Conservation (phyloP, 2,797 vertebrate genomes). For the Hemitrygon akajei region DNA sequence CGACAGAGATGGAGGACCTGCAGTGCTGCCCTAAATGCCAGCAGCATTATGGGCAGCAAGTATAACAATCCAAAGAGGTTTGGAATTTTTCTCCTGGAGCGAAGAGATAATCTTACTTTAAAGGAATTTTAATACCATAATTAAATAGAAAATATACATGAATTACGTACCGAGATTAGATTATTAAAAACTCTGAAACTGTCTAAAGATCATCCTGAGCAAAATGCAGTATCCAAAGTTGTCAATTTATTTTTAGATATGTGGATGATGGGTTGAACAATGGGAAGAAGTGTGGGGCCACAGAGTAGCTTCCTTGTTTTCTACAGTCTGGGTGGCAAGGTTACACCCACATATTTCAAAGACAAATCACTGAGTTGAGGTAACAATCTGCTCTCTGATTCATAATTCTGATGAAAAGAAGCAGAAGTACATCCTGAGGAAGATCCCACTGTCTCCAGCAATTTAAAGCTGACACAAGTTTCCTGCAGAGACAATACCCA, state of each 20-base stretch:
- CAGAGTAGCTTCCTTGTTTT: slow-evolving; percentile 60
- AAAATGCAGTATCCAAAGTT: background rate
- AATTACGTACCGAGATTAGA: background rate
- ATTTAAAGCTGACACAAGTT: background rate
- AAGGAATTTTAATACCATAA: background rate
- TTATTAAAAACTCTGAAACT: background rate
- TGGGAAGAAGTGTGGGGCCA: background rate
- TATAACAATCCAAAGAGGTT: background rate
- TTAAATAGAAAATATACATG: background rate
- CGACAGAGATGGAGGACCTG: no score
- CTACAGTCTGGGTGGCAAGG: slow-evolving; percentile 70
- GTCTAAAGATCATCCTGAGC: background rate
- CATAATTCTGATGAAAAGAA: background rate
- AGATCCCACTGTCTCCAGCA: slow-evolving; percentile 6
- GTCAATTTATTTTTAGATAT: background rate
- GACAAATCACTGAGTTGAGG: slow-evolving; percentile 27
- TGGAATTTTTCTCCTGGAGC: background rate
- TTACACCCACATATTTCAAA: slow-evolving; percentile 61
- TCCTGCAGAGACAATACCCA: background rate
- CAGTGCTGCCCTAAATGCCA: no score
- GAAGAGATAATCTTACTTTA: background rate
- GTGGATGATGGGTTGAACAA: background rate
- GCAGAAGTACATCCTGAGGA: background rate
- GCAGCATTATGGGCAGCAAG: no score
- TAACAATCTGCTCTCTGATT: slow-evolving; percentile 9